Conservation (phyloP, 2,888 invertebrate genomes). For the Pimpla rufipes region DNA sequence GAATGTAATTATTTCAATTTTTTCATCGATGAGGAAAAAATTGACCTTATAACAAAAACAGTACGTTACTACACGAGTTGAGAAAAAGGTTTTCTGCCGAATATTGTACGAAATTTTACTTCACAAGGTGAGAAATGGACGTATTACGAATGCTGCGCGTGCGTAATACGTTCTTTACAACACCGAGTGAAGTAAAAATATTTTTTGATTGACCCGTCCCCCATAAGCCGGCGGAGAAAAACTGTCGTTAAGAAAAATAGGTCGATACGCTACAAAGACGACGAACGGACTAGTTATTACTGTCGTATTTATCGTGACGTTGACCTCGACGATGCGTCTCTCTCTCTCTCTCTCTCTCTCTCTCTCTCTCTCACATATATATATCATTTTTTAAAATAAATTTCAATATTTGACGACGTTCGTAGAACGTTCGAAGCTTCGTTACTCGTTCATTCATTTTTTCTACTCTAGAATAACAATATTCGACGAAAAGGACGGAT, state of each 20-base stretch:
- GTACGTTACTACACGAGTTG: no score
- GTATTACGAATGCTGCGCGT: no score
- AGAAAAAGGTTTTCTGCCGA: no score
- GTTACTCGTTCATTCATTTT: conserved; percentile 74
- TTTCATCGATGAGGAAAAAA: no score
- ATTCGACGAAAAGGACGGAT: conserved; percentile 45
- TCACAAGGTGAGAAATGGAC: no score
- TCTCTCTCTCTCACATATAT: conserved; percentile 13
- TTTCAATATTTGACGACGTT: conserved; percentile 74
- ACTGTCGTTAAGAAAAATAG: conserved; percentile 3
- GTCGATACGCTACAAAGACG: not conserved
- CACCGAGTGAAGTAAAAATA: no score
- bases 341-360: conserved; percentile 21
- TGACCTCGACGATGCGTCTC: conserved; percentile 22
- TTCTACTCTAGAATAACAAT: conserved; percentile 70
- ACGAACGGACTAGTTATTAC: conserved; percentile 1
- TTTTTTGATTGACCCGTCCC: no score
- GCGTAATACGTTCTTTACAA: no score
- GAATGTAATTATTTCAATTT: no score
- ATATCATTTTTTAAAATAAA: conserved; percentile 66
- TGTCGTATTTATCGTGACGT: not conserved
- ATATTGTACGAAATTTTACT: no score
- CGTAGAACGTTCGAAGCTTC: conserved; percentile 64
- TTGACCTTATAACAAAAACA: no score
- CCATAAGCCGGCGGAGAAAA: not conserved